phyloP scores from a whole-genome alignment of 2,113 vertebrate species.

The Chlamydotis undulata region DNA sequence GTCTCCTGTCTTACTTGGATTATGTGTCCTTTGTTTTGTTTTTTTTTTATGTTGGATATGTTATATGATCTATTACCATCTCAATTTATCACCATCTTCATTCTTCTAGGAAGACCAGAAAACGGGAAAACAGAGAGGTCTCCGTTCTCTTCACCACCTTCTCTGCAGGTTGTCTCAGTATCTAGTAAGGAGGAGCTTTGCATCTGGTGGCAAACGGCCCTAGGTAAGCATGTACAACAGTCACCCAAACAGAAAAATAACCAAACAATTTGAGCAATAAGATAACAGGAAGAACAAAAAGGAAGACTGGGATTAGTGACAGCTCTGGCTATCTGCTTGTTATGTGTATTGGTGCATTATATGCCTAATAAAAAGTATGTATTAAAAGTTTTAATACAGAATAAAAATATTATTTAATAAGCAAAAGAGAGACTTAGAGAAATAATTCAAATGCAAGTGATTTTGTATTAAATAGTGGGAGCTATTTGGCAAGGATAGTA shows the following conservation, averaged over 20 bases:
- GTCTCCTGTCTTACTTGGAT: neutral
- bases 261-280: neutral
- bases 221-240: neutral
- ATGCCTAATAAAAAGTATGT: neutral
- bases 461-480: neutral
- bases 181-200: neutral
- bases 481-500: neutral
- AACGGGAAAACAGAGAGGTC: neutral
- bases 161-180: neutral
- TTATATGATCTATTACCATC: neutral
- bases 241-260: neutral
- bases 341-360: neutral
- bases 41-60: neutral
- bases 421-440: neutral
- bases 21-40: neutral
- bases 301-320: neutral
- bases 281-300: neutral
- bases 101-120: neutral
- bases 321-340: neutral
- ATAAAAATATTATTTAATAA: neutral
- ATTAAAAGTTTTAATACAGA: neutral
- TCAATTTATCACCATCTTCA: neutral
- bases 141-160: neutral
- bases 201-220: neutral
- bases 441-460: neutral